A percentile compares a stretch with the other conserved stretches of the same genome.
These are phyloP conservation scores for Reinhardtius hippoglossoides DNA, from an alignment of 2,113 vertebrate genomes.

Conservation along the genomic window DNA sequence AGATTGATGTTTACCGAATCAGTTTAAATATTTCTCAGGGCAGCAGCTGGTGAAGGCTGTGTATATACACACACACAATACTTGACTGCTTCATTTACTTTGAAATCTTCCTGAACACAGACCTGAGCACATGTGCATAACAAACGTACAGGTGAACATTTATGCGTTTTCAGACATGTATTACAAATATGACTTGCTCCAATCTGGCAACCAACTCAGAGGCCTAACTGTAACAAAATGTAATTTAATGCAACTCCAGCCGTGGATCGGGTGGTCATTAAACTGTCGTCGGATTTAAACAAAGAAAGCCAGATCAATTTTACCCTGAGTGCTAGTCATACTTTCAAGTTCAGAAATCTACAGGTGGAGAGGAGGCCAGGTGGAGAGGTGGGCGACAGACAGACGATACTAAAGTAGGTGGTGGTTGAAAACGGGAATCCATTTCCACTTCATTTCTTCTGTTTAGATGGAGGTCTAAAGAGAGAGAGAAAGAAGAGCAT, in stretches of 20 bases:
- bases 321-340: background rate
- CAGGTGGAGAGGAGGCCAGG: background rate
- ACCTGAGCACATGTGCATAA: background rate
- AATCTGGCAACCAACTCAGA: background rate
- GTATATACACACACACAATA: too few relatives aligned
- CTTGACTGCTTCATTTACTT: too few relatives aligned
- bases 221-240: background rate
- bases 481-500: background rate
- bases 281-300: background rate
- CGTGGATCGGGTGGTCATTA: background rate
- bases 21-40: background rate
- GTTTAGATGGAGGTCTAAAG: conserved; percentile 86
- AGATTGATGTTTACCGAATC: background rate
- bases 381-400: background rate
- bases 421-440: background rate
- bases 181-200: background rate
- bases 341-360: background rate
- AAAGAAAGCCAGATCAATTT: background rate
- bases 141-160: background rate
- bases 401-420: background rate
- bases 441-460: conserved; percentile 82
- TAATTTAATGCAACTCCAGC: background rate
- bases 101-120: too few relatives aligned
- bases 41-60: background rate
- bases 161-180: background rate